Base-by-base conservation (phyloP, 2,888 invertebrate genomes). In the Dryobotodes eremita region DNA sequence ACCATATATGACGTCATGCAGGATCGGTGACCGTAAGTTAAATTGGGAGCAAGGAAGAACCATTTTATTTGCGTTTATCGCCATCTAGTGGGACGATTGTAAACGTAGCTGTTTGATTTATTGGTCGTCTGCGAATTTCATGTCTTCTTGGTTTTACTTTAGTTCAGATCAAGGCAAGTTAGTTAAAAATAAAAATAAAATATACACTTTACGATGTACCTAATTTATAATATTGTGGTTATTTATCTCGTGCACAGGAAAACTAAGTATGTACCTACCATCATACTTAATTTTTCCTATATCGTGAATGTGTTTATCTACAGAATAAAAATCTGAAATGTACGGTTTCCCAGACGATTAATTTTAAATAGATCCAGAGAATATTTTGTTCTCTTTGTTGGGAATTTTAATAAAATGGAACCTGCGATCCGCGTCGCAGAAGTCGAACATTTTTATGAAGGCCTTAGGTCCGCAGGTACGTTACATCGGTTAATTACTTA, bases 1-100 rank as follows among this genome's bases (percentile, higher is more conserved):
- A 79, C 73, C 79, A 79, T 61, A 75, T 17, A 55, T 83, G 53
- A 80, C 83, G 79, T 79, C 83, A 87, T 77, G 3, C 66, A 75
- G 87, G 80, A 86, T 69, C 87, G 78, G 68, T 76, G 87, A 87
- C 83, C 87, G 73, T 66, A 23, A 10, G 59, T 57, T 85, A 85
- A 85, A 85, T 85, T 87, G 59, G 80, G 77, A 86, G 74, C 68
- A 75, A 85, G 86, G 86, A 83, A 83, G 87, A 66, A 31, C 61
- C 69, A 48, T 31, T 66, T 77, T 82, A 82, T 53, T 85, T 74
- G 36, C 62, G 62, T 72, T 84, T 81, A 77, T 78, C 66, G 71
- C 86, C 77, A 88, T 86, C 84, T 80, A 79, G 82, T 84, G 80
- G 65, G 80, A 73, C 46, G 71, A 71, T 65, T 57, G 36, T 75